A percentile compares a stretch with the other conserved stretches of the same genome.
These are phyloP conservation scores for Xiphias gladius DNA, from an alignment of 2,113 vertebrate species.

Conservation along the genomic window DNA sequence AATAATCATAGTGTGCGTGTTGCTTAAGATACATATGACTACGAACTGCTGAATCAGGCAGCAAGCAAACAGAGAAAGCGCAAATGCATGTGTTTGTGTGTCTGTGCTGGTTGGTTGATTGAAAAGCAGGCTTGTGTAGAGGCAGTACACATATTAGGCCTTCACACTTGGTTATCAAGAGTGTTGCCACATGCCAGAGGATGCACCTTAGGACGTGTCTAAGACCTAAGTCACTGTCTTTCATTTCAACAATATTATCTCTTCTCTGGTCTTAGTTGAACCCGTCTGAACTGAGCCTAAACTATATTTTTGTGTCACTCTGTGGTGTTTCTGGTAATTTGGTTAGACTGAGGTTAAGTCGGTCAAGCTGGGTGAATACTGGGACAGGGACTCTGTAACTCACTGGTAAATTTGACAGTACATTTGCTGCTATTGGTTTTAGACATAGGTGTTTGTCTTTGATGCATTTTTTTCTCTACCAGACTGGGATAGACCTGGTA, in stretches of 20 bases:
- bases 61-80: conserved; percentile 33
- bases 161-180: conserved; percentile 31
- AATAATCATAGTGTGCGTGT: conserved; percentile 49
- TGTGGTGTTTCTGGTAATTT: conserved; percentile 47
- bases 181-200: conserved; percentile 49
- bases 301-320: conserved; percentile 42
- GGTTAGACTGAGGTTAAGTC: conserved; percentile 47
- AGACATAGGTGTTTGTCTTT: conserved; percentile 71
- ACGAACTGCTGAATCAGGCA: conserved; percentile 41
- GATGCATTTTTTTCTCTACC: conserved; percentile 52
- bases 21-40: conserved; percentile 49
- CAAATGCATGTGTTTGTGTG: conserved; percentile 17
- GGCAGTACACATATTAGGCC: conserved; percentile 31
- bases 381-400: conserved; percentile 58
- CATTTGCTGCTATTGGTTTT: conserved; percentile 90
- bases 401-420: conserved; percentile 72
- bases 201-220: conserved; percentile 62
- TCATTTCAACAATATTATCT: conserved; percentile 51
- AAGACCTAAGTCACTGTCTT: conserved; percentile 69
- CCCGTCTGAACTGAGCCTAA: conserved; percentile 34
- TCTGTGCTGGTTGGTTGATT: conserved; percentile 42
- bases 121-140: conserved; percentile 50
- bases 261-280: conserved; percentile 24
- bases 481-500: conserved; percentile 57
- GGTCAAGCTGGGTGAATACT: conserved; percentile 55